These are phyloP conservation scores for Heliconius nattereri DNA, from an alignment of 1,140 invertebrate genomes.

Conservation along the genomic window DNA sequence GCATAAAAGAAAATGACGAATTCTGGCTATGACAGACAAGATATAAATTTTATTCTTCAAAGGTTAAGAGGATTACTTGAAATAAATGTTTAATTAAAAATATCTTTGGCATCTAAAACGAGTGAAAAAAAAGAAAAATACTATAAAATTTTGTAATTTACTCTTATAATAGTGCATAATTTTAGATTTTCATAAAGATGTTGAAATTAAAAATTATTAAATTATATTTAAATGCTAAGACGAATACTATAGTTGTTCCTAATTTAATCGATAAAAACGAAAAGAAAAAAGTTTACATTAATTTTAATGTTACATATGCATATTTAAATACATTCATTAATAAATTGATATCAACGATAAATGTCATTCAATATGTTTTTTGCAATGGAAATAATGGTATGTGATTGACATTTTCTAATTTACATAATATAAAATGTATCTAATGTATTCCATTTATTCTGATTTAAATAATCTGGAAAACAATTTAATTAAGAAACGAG, in stretches of 20 bases:
- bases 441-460: background rate
- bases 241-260: background rate
- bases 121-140: background rate
- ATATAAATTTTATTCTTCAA: slow-evolving; percentile 3
- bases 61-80: slow-evolving; percentile 5
- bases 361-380: background rate
- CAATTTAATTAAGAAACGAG: background rate
- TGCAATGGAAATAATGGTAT: background rate
- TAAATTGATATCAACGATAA: background rate
- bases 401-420: background rate
- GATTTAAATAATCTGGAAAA: background rate
- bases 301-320: background rate
- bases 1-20: slow-evolving; percentile 28
- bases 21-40: slow-evolving; percentile 25
- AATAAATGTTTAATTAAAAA: slow-evolving; percentile 3
- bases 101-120: background rate
- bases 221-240: background rate
- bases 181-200: background rate
- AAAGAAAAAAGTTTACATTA: background rate
- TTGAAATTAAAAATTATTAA: background rate
- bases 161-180: background rate
- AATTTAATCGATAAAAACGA: background rate
- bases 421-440: background rate
- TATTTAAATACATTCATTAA: background rate
- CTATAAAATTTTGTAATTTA: background rate